Percentiles rank a stretch among this genome's conserved stretches.
Evolutionary conservation across 1,140 invertebrate genomes (phyloP).

Genomic region (Drosophila miranda): DNA sequence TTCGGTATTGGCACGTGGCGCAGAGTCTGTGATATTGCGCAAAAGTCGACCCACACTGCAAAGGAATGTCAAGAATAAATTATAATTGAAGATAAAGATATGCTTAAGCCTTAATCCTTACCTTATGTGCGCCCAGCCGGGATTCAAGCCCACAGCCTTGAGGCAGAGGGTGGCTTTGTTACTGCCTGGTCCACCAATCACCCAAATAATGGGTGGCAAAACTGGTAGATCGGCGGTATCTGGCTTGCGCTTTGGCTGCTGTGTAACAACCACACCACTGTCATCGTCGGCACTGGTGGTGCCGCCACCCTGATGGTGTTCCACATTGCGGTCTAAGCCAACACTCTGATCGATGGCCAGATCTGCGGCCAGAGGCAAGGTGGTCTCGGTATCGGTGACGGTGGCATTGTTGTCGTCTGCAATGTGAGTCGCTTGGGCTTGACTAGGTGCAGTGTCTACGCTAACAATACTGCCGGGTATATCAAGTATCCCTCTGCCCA

Average conservation of each 20-base stretch:
- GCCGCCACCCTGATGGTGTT: conserved; percentile 19
- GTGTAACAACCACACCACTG: conserved; percentile 63
- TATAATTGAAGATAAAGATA: not conserved
- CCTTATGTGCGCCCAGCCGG: conserved; percentile 89
- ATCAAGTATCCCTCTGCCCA: conserved; percentile 83
- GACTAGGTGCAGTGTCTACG: conserved; percentile 84
- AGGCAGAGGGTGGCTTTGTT: conserved; percentile 89
- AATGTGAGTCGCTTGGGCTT: conserved; percentile 80
- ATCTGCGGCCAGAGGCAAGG: conserved; percentile 20
- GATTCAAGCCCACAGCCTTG: conserved; percentile 86
- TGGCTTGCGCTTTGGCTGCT: conserved; percentile 57
- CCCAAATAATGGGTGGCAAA: conserved; percentile 88
- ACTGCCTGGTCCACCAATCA: conserved; percentile 92
- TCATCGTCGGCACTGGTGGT: conserved; percentile 49
- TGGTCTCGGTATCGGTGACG: conserved; percentile 13
- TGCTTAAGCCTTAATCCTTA: conserved; percentile 36
- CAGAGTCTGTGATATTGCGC: conserved; percentile 86
- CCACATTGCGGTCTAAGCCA: conserved; percentile 1
- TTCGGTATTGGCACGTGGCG: conserved; percentile 84
- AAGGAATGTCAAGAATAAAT: not conserved
- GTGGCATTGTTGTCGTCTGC: conserved; percentile 45
- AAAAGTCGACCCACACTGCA: conserved; percentile 87
- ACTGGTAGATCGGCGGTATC: conserved; percentile 69
- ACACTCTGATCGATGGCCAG: conserved; percentile 28
- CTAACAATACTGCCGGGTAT: conserved; percentile 85